Percentiles rank a stretch among this genome's conserved stretches.
phyloP scores from a whole-genome alignment of 92 coral and sea anemone species.

The Siderastrea radians region DNA sequence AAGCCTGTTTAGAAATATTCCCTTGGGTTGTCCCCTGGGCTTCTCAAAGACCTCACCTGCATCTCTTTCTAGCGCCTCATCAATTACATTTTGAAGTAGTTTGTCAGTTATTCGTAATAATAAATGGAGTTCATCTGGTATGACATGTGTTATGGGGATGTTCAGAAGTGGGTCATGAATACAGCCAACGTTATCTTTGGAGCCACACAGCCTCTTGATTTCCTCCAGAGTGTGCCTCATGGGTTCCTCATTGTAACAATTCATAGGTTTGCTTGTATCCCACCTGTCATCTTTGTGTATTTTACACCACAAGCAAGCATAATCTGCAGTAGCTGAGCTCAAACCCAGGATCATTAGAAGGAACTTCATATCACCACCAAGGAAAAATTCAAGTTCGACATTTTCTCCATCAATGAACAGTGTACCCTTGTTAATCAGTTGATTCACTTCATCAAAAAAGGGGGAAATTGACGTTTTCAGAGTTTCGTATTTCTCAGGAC shows the following conservation, averaged over 20 bases:
- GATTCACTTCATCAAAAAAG: slow-evolving; percentile 59
- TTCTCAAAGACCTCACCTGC: slow-evolving; percentile 48
- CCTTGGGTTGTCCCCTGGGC: slow-evolving; percentile 36
- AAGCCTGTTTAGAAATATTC: slow-evolving; percentile 23
- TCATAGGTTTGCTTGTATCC: slow-evolving; percentile 50
- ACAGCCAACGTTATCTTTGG: slow-evolving; percentile 55
- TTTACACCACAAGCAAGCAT: slow-evolving; percentile 78
- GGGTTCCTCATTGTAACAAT: slow-evolving; percentile 38
- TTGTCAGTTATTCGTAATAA: slow-evolving; percentile 67
- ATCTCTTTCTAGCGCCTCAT: slow-evolving; percentile 70
- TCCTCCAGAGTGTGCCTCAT: slow-evolving; percentile 47
- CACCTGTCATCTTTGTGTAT: slow-evolving; percentile 72
- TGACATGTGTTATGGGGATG: slow-evolving; percentile 46
- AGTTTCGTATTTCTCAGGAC: slow-evolving; percentile 59
- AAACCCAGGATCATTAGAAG: slow-evolving; percentile 51
- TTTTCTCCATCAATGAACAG: slow-evolving; percentile 39
- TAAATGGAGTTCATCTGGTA: slow-evolving; percentile 74
- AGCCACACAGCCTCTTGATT: slow-evolving; percentile 4
- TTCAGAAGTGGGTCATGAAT: slow-evolving; percentile 57
- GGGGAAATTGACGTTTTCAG: slow-evolving; percentile 40
- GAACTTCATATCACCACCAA: slow-evolving; percentile 71
- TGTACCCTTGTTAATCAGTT: slow-evolving; percentile 16
- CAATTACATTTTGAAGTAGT: slow-evolving; percentile 63
- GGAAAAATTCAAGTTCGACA: slow-evolving; percentile 53
- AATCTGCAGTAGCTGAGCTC: slow-evolving; percentile 53